A percentile compares a stretch with the other conserved stretches of the same genome.
Conservation (phyloP, 2,797 vertebrate species). For the Eulemur albifrons region DNA sequence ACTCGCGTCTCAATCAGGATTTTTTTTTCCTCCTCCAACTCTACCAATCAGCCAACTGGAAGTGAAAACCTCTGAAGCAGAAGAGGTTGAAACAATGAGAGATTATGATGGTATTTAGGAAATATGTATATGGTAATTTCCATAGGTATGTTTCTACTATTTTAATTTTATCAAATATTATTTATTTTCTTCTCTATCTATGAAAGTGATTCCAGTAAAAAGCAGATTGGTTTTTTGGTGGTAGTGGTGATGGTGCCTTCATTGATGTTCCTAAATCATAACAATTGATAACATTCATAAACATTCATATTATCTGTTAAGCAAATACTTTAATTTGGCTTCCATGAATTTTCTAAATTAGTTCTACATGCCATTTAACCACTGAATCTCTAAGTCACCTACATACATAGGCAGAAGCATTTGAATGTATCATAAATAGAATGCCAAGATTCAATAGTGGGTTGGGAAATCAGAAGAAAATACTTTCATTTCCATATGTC, state of each 20-base stretch:
- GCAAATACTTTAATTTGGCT: background rate
- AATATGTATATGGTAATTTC: conserved; percentile 54
- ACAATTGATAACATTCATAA: background rate
- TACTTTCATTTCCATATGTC: background rate
- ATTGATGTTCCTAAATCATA: background rate
- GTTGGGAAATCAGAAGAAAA: background rate
- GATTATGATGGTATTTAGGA: conserved; percentile 60
- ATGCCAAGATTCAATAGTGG: background rate
- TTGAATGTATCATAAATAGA: background rate
- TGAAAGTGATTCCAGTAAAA: background rate
- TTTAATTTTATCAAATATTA: conserved; percentile 68
- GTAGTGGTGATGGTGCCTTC: background rate
- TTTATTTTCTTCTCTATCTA: background rate
- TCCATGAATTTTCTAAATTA: background rate
- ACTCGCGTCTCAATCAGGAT: conserved; percentile 80
- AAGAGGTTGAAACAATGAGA: conserved; percentile 67
- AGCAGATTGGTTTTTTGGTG: background rate
- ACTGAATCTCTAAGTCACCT: background rate
- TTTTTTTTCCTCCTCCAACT: conserved; percentile 58
- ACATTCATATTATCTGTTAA: background rate
- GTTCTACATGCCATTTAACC: background rate
- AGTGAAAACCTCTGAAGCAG: conserved; percentile 67
- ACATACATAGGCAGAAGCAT: background rate
- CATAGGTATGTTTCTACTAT: background rate
- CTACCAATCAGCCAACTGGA: conserved; percentile 68